Percentiles rank a stretch among this genome's conserved stretches.
phyloP scores from a whole-genome alignment of 1,140 invertebrate species.

The Homalodisca vitripennis region DNA sequence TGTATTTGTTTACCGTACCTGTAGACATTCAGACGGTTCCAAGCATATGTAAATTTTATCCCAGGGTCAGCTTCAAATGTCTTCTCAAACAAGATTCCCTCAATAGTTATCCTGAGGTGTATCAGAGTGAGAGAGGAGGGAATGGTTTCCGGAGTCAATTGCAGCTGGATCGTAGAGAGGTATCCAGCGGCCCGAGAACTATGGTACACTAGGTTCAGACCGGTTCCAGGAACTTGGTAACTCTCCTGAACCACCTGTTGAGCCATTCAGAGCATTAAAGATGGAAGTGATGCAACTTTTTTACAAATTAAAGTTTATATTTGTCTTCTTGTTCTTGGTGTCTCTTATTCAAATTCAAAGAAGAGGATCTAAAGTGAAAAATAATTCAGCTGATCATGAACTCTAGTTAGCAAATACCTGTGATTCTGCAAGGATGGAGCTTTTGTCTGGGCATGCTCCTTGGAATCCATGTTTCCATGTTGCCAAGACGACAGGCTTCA shows the following conservation, averaged over 20 bases:
- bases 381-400: neutral
- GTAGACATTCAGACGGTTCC: conserved; percentile 96
- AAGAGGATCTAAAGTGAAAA: too few relatives aligned
- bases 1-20: conserved; percentile 40
- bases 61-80: conserved; percentile 93
- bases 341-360: too few relatives aligned
- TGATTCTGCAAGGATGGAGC: conserved; percentile 90
- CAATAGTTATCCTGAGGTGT: conserved; percentile 88
- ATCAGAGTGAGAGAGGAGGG: conserved; percentile 80
- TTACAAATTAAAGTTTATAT: too few relatives aligned
- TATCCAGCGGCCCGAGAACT: conserved; percentile 90
- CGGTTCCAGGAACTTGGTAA: conserved; percentile 87
- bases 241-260: conserved; percentile 91
- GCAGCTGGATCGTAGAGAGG: conserved; percentile 90
- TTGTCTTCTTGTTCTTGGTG: too few relatives aligned
- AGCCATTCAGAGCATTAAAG: too few relatives aligned
- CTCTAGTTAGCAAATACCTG: conserved; percentile 57
- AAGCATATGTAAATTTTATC: conserved; percentile 94
- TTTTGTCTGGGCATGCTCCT: conserved; percentile 89
- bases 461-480: conserved; percentile 97
- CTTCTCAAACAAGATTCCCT: conserved; percentile 91
- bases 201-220: conserved; percentile 92
- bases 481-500: conserved; percentile 92
- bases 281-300: too few relatives aligned
- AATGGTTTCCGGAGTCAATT: conserved; percentile 83